phyloP scores from a whole-genome alignment of 92 coral and sea anemone species.

The Umimayanthus kanabou region DNA sequence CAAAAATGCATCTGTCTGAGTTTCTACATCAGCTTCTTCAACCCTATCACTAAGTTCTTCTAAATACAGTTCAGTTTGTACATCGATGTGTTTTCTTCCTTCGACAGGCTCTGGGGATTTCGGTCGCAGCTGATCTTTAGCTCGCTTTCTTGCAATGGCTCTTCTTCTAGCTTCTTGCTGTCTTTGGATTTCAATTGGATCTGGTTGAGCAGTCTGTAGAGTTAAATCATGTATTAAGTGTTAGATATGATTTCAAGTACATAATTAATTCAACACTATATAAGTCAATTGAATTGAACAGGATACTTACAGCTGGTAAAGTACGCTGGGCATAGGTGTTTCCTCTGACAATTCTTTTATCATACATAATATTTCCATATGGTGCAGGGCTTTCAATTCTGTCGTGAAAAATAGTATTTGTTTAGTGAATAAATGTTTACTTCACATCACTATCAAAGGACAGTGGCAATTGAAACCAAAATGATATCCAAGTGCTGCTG shows the following conservation, averaged over 20 bases:
- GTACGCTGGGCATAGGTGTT: constrained; percentile 98
- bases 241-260: not conserved
- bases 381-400: constrained; percentile 96
- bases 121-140: constrained; percentile 88
- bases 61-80: constrained; percentile 93
- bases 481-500: not conserved
- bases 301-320: constrained; percentile 90
- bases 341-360: constrained; percentile 95
- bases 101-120: constrained; percentile 96
- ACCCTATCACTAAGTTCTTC: constrained; percentile 97
- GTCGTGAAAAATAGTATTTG: not conserved
- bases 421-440: not conserved
- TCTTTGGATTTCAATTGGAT: constrained; percentile 97
- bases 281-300: not conserved
- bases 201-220: constrained; percentile 90
- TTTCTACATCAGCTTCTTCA: constrained; percentile 98
- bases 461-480: not conserved
- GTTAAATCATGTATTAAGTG: not conserved
- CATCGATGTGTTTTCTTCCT: constrained; percentile 98
- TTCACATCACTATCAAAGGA: not conserved
- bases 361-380: constrained; percentile 98
- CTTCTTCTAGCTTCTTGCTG: constrained; percentile 96
- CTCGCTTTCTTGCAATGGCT: constrained; percentile 94
- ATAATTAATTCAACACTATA: not conserved
- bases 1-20: constrained; percentile 97